Evolutionary conservation across 2,888 invertebrate genomes (phyloP), one percentile per base, ranked within the genome.

Genomic region (Drosophila kokeensis): DNA sequence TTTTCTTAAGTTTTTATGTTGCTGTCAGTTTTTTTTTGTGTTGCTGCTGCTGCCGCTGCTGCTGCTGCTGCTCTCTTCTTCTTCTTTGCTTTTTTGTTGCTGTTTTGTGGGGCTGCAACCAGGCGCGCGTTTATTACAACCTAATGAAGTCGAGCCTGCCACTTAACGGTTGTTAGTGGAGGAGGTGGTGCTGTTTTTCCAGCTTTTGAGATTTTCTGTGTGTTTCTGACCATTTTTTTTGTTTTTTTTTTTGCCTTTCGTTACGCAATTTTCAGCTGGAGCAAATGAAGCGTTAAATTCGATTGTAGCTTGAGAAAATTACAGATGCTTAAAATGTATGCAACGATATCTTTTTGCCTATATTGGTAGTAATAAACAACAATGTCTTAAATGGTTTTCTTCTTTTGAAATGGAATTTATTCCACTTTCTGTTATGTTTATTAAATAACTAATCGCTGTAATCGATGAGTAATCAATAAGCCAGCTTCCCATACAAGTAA

Each of bases 101-200:
- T 73, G 76, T 29, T 57, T 78, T 65, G 70, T 71, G 87, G 75
- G 89, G 89, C 82, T 87, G 85, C 70, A 81, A 87, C 89, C 75
- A 68, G 81, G 79, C 73, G 76, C 89, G 83, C 86, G 87, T 87
- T 87, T 87, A 87, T 89, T 87, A 82, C 87, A 89, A 87, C 88
- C 89, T 87, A 89, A 87, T 89, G 85, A 87, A 89, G 88, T 86
- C 84, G 87, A 84, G 85, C 89, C 83, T 87, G 88, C 87, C 86
- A 87, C 89, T 87, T 89, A 87, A 87, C 87, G 87, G 88, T 81
- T 68, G 63, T 76, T 82, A 63, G 34, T 34, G 69, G 38, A 64
- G 78, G 64, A 59, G 69, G 58, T 52, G 75, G 45, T 53, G 69
- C 54, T 73, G 79, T 59, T 57, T 61, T 70, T 70, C 57, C 49